Base-by-base conservation (phyloP, 2,888 invertebrate species). In the Dasypolia templi region DNA sequence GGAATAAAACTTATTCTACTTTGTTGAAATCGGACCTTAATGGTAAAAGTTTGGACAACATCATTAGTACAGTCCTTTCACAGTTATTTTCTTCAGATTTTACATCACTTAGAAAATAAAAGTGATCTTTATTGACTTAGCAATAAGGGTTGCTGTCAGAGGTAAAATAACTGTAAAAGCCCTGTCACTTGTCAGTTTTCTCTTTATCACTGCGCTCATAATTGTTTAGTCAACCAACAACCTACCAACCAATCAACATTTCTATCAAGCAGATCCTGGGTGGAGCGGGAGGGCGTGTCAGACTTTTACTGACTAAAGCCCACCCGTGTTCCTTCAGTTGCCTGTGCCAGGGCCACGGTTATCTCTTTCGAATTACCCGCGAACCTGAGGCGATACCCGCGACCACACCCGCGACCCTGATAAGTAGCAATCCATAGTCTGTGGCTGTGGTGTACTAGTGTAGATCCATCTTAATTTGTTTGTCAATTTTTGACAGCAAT, bases 401-500 rank as follows among this genome's bases (percentile, higher is more conserved):
- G n/a, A n/a, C n/a, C n/a, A n/a, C n/a, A n/a, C n/a, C n/a, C n/a
- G n/a, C n/a, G n/a, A n/a, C n/a, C n/a, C n/a, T n/a, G n/a, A n/a
- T n/a, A n/a, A n/a, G n/a, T n/a, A n/a, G 26, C 55, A 56, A 22
- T 58, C 32, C 19, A 29, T 29, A 0, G 11, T 29, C 29, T 19
- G 29, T 56, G 55, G 55, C 29, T 19, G 29, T 56, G 55, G 55
- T 29, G 29, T 19, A 11, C 11, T 29, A 26, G 22, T 44, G 42
- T 44, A 67, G 19, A n/a, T n/a, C 22, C n/a, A 19, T 6, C n/a
- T 3, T 53, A 12, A 35, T 39, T 44, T 42, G 1, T 2, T 55
- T 56, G 46, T 26, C 14, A 19, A 32, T 56, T 65, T 42, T 77
- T 77, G 39, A 49, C 56, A 77, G 22, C 0, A 14, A 51, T 51